phyloP scores from a whole-genome alignment of 2,113 vertebrate genomes.

The Grallaria varia region DNA sequence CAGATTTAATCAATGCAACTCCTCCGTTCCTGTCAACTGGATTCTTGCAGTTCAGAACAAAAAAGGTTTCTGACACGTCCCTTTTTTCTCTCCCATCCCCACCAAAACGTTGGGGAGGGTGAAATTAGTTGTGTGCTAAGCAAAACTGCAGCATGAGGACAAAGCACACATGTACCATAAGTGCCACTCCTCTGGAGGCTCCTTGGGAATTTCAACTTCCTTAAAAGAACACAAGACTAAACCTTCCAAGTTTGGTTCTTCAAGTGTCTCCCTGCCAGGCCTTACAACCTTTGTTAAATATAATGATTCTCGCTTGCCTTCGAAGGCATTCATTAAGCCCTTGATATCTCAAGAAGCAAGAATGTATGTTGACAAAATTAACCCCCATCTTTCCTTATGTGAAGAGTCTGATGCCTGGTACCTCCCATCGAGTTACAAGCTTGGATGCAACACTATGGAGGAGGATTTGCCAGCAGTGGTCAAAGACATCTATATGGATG shows the following conservation, averaged over 20 bases:
- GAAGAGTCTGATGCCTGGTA: neutral
- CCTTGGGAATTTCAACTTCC: neutral
- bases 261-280: neutral
- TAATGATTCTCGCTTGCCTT: neutral
- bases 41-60: constrained; percentile 4
- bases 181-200: neutral
- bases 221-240: neutral
- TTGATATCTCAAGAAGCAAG: neutral
- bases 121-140: constrained; percentile 15
- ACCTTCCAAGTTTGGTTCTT: neutral
- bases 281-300: neutral
- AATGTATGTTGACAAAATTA: neutral
- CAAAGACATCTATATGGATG: neutral
- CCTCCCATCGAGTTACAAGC: neutral
- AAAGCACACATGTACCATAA: neutral
- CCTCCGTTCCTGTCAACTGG: neutral
- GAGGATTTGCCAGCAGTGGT: neutral
- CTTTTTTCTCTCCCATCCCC: neutral
- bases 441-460: neutral
- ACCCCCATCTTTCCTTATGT: neutral
- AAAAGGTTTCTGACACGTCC: neutral
- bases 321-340: neutral
- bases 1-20: constrained; percentile 45
- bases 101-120: neutral
- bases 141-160: neutral